Evolutionary conservation across 2,113 vertebrate species (phyloP).

Genomic region (Baryphthengus martii): DNA sequence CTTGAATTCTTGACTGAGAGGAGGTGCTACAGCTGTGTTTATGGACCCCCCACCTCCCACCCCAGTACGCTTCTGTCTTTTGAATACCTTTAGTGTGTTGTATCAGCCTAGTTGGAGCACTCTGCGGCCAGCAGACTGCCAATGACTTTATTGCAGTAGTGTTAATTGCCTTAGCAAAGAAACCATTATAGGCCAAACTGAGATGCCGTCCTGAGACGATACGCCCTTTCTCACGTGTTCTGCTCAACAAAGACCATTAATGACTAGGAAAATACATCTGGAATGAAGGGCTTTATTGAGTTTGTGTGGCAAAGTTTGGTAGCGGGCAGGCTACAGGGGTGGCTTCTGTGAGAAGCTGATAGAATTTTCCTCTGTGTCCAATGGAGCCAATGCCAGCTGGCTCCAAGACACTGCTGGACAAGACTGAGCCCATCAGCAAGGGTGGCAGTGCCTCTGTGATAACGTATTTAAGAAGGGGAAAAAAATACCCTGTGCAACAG

Average conservation of each 20-base stretch:
- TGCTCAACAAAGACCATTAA: background rate
- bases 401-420: background rate
- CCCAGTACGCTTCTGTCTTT: background rate
- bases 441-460: background rate
- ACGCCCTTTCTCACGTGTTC: background rate
- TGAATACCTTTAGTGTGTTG: background rate
- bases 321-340: background rate
- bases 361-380: background rate
- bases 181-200: background rate
- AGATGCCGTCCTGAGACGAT: background rate
- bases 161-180: background rate
- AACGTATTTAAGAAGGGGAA: background rate
- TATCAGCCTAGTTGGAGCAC: background rate
- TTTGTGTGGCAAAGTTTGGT: background rate
- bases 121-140: background rate
- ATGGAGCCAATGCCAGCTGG: background rate
- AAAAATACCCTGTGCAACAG: background rate
- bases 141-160: background rate
- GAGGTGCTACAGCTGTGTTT: slow-evolving; percentile 13
- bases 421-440: background rate
- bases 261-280: background rate
- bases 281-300: background rate
- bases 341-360: background rate
- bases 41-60: background rate
- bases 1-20: slow-evolving; percentile 38